These are phyloP conservation scores for Gryon sp. DNA, from an alignment of 1,140 invertebrate genomes.

Conservation along the genomic window DNA sequence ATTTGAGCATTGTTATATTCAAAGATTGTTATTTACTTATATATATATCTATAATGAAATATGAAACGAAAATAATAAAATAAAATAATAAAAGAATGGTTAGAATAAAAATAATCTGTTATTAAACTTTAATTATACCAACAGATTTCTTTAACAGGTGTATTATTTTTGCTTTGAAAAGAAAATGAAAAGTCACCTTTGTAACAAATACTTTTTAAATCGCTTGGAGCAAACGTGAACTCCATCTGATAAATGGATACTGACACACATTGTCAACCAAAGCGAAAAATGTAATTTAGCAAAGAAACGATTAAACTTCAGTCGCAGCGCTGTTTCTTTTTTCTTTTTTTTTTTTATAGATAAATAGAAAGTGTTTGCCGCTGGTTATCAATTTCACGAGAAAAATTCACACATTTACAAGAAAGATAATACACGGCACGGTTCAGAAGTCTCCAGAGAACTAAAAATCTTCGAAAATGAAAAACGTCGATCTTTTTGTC, in stretches of 20 bases:
- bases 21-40: too few relatives aligned
- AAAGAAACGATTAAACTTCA: conserved; percentile 32
- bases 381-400: conserved; percentile 44
- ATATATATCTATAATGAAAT: too few relatives aligned
- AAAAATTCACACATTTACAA: conserved; percentile 47
- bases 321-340: neutral
- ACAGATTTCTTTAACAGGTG: conserved; percentile 24
- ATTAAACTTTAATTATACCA: too few relatives aligned
- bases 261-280: conserved; percentile 33
- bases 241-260: conserved; percentile 45
- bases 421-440: conserved; percentile 34
- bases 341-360: conserved; percentile 5
- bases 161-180: conserved; percentile 14
- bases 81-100: too few relatives aligned
- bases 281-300: conserved; percentile 40
- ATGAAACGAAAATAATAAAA: too few relatives aligned
- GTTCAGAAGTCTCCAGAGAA: conserved; percentile 15
- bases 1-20: too few relatives aligned
- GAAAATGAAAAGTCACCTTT: conserved; percentile 14
- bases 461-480: conserved; percentile 48
- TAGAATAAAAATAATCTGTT: too few relatives aligned
- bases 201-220: conserved; percentile 26
- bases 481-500: conserved; percentile 35
- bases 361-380: conserved; percentile 42
- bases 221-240: neutral